Percentiles rank a stretch among this genome's conserved stretches.
These are phyloP conservation scores for Sycophila texana DNA, from an alignment of 2,888 invertebrate genomes.

Conservation along the genomic window DNA sequence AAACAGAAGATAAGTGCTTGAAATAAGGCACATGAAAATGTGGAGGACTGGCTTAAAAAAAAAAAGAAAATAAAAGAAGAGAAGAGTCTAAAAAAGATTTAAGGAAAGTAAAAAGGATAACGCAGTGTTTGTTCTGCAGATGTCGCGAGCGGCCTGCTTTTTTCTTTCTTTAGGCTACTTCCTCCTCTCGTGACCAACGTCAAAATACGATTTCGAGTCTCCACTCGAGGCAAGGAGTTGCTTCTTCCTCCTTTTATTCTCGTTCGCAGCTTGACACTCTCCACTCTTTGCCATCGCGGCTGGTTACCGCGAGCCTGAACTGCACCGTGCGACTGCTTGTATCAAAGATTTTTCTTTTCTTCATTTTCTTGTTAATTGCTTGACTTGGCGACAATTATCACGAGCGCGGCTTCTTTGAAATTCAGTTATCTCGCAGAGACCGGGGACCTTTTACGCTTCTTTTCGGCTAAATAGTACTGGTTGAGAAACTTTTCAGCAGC, in stretches of 20 bases:
- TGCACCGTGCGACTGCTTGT: constrained; percentile 56
- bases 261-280: constrained; percentile 18
- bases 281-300: constrained; percentile 16
- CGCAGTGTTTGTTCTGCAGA: constrained; percentile 59
- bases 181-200: constrained; percentile 32
- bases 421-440: constrained; percentile 46
- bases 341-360: constrained; percentile 37
- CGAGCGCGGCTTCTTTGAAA: constrained; percentile 47
- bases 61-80: neutral
- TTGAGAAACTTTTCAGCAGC: constrained; percentile 2
- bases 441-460: constrained; percentile 47
- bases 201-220: constrained; percentile 25
- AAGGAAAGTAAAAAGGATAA: constrained; percentile 30
- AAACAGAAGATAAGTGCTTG: too few species aligned
- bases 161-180: constrained; percentile 31
- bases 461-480: constrained; percentile 23
- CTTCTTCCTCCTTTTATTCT: neutral
- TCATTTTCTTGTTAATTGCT: constrained; percentile 2
- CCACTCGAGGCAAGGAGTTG: neutral
- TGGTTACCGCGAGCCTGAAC: constrained; percentile 32
- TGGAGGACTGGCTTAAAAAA: too few species aligned
- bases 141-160: constrained; percentile 46
- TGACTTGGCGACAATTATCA: constrained; percentile 50
- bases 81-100: constrained; percentile 2
- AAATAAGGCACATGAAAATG: too few species aligned